Evolutionary conservation across 2,797 vertebrate genomes (phyloP).

Genomic region (Masticophis lateralis): DNA sequence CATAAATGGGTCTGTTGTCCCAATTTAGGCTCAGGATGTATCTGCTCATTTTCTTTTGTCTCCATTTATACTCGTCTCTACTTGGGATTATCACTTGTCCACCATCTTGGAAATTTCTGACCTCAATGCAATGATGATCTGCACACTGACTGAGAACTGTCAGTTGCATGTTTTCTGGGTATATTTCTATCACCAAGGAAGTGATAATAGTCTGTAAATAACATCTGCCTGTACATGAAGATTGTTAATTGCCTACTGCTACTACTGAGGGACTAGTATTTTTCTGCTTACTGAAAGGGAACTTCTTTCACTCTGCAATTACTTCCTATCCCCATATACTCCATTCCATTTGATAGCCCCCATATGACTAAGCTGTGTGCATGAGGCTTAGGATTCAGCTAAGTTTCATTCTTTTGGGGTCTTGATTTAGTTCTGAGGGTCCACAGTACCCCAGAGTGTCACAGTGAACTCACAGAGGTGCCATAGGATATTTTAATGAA

Average conservation of each 20-base stretch:
- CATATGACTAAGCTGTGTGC: background rate
- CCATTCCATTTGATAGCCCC: background rate
- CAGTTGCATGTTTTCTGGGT: background rate
- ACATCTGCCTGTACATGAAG: background rate
- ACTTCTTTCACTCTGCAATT: background rate
- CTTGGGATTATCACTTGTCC: background rate
- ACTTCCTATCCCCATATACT: background rate
- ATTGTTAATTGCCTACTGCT: background rate
- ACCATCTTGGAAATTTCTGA: background rate
- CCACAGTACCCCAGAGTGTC: background rate
- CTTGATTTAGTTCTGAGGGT: background rate
- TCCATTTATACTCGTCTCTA: background rate
- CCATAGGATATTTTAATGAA: background rate
- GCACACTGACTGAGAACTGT: background rate
- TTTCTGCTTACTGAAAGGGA: background rate
- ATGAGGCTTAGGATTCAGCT: background rate
- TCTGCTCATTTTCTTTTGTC: background rate
- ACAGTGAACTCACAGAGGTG: background rate
- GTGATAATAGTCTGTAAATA: background rate
- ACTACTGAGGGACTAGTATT: background rate
- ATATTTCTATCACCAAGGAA: background rate
- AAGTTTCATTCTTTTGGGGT: background rate
- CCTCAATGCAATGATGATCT: background rate
- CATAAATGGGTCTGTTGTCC: background rate
- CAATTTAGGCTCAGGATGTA: background rate